Evolutionary conservation across 2,113 vertebrate species (phyloP).

Genomic region (Ptilorrhoa leucosticta): DNA sequence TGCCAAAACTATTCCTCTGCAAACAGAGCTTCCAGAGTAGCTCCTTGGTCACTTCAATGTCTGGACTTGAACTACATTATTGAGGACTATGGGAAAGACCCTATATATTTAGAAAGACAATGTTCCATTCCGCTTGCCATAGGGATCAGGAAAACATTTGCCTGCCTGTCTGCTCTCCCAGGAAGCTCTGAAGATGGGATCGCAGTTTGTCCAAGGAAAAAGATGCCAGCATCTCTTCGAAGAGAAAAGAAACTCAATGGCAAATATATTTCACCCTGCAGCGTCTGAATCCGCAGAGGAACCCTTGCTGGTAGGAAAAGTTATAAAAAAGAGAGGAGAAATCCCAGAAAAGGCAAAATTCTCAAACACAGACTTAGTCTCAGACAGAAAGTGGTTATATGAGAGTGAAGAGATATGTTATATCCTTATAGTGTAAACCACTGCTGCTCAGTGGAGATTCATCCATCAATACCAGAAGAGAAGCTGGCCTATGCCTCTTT

Average conservation of each 20-base stretch:
- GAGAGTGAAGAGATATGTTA: not conserved
- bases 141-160: not conserved
- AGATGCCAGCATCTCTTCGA: not conserved
- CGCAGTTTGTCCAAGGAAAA: not conserved
- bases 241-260: not conserved
- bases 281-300: not conserved
- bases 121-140: not conserved
- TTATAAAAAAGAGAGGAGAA: not conserved
- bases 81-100: not conserved
- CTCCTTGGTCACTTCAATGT: not conserved
- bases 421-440: constrained; percentile 11
- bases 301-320: not conserved
- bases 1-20: not conserved
- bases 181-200: not conserved
- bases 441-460: constrained; percentile 26
- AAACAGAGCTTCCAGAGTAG: not conserved
- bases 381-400: not conserved
- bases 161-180: not conserved
- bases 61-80: not conserved
- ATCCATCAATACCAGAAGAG: constrained; percentile 43
- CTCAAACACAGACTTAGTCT: not conserved
- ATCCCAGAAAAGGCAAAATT: not conserved
- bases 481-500: constrained; percentile 30
- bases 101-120: not conserved
- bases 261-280: not conserved